A percentile compares a stretch with the other conserved stretches of the same genome.
phyloP scores from a whole-genome alignment of 2,797 vertebrate genomes.

The Darevskia mixta region DNA sequence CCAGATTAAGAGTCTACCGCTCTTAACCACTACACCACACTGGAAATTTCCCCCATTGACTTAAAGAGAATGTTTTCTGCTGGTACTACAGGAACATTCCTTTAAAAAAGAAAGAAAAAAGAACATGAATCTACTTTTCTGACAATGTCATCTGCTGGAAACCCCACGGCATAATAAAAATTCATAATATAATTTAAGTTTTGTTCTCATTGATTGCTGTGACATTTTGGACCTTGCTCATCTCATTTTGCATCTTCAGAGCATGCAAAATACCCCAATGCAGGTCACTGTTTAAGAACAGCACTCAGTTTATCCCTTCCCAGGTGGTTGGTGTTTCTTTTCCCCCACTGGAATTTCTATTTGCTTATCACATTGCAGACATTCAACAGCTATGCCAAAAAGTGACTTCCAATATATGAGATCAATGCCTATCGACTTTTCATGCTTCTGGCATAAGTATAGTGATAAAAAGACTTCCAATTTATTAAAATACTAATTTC shows the following conservation, averaged over 20 bases:
- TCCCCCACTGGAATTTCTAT: slow-evolving; percentile 18
- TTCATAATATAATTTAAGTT: slow-evolving; percentile 39
- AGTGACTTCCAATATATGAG: slow-evolving; percentile 44
- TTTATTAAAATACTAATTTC: slow-evolving; percentile 21
- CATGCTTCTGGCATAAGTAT: slow-evolving; percentile 14
- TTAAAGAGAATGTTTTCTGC: too few relatives aligned
- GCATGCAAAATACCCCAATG: slow-evolving; percentile 17
- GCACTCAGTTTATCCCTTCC: neutral
- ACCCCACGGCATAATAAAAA: slow-evolving; percentile 30
- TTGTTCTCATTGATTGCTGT: slow-evolving; percentile 6
- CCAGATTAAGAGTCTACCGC: too few relatives aligned
- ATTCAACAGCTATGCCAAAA: slow-evolving; percentile 29
- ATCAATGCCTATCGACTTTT: slow-evolving; percentile 17
- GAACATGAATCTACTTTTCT: neutral
- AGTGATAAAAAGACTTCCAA: slow-evolving; percentile 17
- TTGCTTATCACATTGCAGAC: slow-evolving; percentile 30
- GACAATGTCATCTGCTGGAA: slow-evolving; percentile 8
- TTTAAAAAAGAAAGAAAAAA: neutral
- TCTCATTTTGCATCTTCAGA: slow-evolving; percentile 23
- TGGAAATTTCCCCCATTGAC: too few relatives aligned
- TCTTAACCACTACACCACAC: too few relatives aligned
- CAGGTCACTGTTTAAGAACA: slow-evolving; percentile 4
- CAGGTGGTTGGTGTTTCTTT: neutral
- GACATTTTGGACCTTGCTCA: neutral
- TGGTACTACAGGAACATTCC: too few relatives aligned